Percentiles rank a stretch among this genome's conserved stretches.
phyloP scores from a whole-genome alignment of 1,140 invertebrate genomes.

The Drosophila nigrodunni region DNA sequence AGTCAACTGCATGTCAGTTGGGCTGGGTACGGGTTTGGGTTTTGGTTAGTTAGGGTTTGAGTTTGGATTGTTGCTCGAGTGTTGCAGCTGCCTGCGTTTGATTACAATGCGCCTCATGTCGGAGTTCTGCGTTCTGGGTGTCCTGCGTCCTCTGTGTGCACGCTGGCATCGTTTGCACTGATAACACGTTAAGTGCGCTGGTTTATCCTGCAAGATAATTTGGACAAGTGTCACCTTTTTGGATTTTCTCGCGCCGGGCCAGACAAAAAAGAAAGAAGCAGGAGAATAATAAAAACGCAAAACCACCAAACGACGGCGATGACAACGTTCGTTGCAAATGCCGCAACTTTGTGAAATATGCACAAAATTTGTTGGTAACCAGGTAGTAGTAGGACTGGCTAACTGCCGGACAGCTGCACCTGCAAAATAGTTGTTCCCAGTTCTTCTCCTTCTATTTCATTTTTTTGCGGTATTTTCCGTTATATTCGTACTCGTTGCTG shows the following conservation, averaged over 20 bases:
- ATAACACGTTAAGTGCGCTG: constrained; percentile 82
- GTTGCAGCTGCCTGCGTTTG: constrained; percentile 76
- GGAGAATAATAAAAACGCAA: constrained; percentile 16
- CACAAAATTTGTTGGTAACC: constrained; percentile 44
- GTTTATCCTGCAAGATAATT: constrained; percentile 81
- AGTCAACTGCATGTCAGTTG: constrained; percentile 76
- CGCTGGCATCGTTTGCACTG: constrained; percentile 69
- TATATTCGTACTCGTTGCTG: constrained; percentile 49
- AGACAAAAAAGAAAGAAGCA: constrained; percentile 33
- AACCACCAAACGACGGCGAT: constrained; percentile 14
- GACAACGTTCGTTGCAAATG: constrained; percentile 46
- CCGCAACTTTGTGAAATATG: constrained; percentile 54
- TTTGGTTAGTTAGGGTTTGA: background rate
- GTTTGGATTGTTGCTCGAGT: constrained; percentile 61
- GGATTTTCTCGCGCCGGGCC: constrained; percentile 75
- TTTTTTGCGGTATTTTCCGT: constrained; percentile 49
- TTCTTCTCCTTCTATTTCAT: constrained; percentile 25
- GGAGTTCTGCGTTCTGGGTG: constrained; percentile 28
- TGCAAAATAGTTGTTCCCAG: constrained; percentile 18
- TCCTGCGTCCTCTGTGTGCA: constrained; percentile 3
- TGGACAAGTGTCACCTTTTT: constrained; percentile 81
- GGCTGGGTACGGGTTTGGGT: background rate
- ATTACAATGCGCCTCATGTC: constrained; percentile 76
- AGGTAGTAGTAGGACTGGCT: constrained; percentile 28
- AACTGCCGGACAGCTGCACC: constrained; percentile 43